Evolutionary conservation across 2,888 invertebrate species (phyloP).

Genomic region (Iselma pallidipennis): DNA sequence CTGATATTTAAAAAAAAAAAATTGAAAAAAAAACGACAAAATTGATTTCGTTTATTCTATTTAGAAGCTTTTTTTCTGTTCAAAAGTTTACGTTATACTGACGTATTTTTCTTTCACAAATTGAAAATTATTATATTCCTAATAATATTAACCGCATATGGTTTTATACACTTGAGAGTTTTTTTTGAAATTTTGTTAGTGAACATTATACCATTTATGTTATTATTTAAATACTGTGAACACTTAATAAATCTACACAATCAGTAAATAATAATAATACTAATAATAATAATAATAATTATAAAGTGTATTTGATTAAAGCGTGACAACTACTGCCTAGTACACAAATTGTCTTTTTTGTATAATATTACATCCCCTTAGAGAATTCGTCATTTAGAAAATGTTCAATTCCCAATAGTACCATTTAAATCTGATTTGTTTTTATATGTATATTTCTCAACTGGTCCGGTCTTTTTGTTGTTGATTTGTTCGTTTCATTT

Average conservation of each 20-base stretch:
- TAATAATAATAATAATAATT: constrained; percentile 32
- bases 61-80: constrained; percentile 1
- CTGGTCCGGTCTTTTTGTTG: not conserved
- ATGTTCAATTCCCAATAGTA: constrained; percentile 7
- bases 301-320: not conserved
- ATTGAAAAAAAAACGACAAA: constrained; percentile 39
- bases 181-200: constrained; percentile 44
- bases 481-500: not conserved
- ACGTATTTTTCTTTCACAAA: constrained; percentile 15
- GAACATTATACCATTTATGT: constrained; percentile 30
- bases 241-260: constrained; percentile 9
- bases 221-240: constrained; percentile 8
- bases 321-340: constrained; percentile 55
- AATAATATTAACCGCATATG: constrained; percentile 41
- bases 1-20: constrained; percentile 37
- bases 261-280: constrained; percentile 16
- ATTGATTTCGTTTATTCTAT: not conserved
- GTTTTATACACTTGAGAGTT: constrained; percentile 48
- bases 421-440: constrained; percentile 1
- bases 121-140: constrained; percentile 32
- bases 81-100: constrained; percentile 9
- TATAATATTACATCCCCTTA: constrained; percentile 50
- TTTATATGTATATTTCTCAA: not conserved
- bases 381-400: constrained; percentile 32
- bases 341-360: constrained; percentile 48